phyloP scores from a whole-genome alignment of 2,113 vertebrate species.

The Passerina amoena region DNA sequence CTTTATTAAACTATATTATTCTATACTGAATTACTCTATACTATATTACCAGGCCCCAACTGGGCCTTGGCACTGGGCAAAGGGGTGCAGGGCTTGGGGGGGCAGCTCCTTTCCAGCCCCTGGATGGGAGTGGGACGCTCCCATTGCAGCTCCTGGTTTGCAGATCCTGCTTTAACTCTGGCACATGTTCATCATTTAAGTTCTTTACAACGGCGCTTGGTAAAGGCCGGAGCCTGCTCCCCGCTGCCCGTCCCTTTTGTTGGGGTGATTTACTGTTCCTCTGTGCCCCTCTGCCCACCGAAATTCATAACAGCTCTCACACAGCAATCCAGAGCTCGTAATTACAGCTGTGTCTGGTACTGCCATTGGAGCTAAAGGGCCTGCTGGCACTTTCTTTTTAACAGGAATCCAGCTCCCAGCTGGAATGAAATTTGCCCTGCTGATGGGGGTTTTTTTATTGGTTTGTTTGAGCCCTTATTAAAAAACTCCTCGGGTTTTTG shows the following conservation, averaged over 20 bases:
- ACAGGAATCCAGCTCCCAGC: constrained; percentile 52
- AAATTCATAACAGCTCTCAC: constrained; percentile 50
- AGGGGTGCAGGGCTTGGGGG: too few species aligned
- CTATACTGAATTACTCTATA: too few species aligned
- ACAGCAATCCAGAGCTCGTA: constrained; percentile 2
- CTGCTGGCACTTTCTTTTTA: constrained; percentile 60
- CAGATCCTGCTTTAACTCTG: not conserved
- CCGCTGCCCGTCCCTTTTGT: constrained; percentile 46
- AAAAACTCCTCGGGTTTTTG: not conserved
- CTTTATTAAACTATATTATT: too few species aligned
- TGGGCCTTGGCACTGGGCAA: too few species aligned
- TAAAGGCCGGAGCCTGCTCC: constrained; percentile 52
- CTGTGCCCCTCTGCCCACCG: constrained; percentile 55
- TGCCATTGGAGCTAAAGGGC: constrained; percentile 62
- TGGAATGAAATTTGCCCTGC: constrained; percentile 58
- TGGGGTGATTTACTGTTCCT: constrained; percentile 59
- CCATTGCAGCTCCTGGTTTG: not conserved
- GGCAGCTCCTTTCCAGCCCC: too few species aligned
- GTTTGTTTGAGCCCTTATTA: constrained; percentile 62
- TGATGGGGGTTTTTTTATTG: constrained; percentile 51
- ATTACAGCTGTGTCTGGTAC: constrained; percentile 42
- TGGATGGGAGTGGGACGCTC: too few species aligned
- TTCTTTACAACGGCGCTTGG: not conserved
- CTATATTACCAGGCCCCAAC: too few species aligned
- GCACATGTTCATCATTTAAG: constrained; percentile 40